phyloP scores from a whole-genome alignment of 2,888 invertebrate genomes.

The Endomychus coccineus region DNA sequence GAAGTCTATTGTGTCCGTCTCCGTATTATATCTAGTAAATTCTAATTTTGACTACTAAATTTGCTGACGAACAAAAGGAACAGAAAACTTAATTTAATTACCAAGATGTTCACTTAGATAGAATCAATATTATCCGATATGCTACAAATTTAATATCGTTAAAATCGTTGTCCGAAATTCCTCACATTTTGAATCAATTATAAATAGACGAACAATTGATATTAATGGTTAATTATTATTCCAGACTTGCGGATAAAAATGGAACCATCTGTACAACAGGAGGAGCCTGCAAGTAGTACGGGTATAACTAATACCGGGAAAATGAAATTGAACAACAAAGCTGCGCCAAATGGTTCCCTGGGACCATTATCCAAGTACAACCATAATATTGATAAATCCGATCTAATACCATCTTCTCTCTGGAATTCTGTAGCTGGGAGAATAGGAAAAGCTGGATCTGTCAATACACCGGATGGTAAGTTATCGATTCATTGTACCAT shows the following conservation, averaged over 20 bases:
- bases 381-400: slow-evolving; percentile 42
- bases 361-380: slow-evolving; percentile 49
- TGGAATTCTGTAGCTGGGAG: slow-evolving; percentile 53
- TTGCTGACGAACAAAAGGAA: no score
- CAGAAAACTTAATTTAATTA: no score
- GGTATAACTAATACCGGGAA: slow-evolving; percentile 38
- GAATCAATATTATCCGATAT: no score
- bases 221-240: slow-evolving; percentile 34
- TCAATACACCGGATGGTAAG: slow-evolving; percentile 79
- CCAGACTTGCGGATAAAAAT: slow-evolving; percentile 72
- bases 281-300: slow-evolving; percentile 40
- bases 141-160: no score
- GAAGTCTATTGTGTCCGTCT: no score
- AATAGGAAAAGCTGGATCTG: slow-evolving; percentile 62
- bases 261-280: slow-evolving; percentile 45
- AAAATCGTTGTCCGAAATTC: no score
- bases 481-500: no score
- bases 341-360: slow-evolving; percentile 48
- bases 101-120: no score
- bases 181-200: no score
- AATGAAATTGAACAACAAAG: slow-evolving; percentile 22
- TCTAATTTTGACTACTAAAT: no score
- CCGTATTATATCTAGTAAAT: no score
- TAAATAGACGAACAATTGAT: no score
- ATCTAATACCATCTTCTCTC: slow-evolving; percentile 47